Evolutionary conservation across 2,888 invertebrate genomes (phyloP), one percentile per base, ranked within the genome.

Genomic region (Dicyrtomina minuta): DNA sequence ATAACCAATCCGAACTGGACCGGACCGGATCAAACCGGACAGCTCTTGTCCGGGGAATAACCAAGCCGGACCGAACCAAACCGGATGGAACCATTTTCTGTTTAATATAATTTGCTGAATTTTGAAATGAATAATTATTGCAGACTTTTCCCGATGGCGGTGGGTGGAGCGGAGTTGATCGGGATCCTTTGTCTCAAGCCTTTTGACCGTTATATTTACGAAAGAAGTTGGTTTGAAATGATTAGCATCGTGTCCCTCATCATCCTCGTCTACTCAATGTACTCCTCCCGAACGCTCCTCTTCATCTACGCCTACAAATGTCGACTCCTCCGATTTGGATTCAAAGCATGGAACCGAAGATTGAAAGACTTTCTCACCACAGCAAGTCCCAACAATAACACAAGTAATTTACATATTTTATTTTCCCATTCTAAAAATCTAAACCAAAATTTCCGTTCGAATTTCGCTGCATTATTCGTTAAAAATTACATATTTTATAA

Each of bases 251-350:
- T 74, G 10, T 27, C 61, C 24, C 22, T 49, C 26, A 22, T 70
- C 2, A 70, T 64, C 13, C 67, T 78, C 4, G 59, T 78, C 20
- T 78, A 78, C 49, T 66, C 67, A 0, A 68, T 77, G 51, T 77
- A 75, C 51, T 70, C 75, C 0, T 74, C 74, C 8, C 59, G 75
- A 44, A 61, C 69, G 0, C 67, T 77, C 6, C 69, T 78, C 3
- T 64, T 78, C 24, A n/a, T 78, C 0, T 78, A 73, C 66, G 72
- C 71, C 12, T 78, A 77, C 66, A 73, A 75, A 27, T 70, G 71
- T 46, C 70, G 75, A 56, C 66, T 78, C 4, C 58, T 77, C 1
- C 27, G 72, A 10, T 64, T 66, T 64, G 58, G 68, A n/a, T 77
- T 77, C 64, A 67, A 68, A 20, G 44, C 55, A 55, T 76, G 76